Percentiles rank a stretch among this genome's conserved stretches.
Evolutionary conservation across 2,113 vertebrate species (phyloP).

Genomic region (Thunnus thynnus): DNA sequence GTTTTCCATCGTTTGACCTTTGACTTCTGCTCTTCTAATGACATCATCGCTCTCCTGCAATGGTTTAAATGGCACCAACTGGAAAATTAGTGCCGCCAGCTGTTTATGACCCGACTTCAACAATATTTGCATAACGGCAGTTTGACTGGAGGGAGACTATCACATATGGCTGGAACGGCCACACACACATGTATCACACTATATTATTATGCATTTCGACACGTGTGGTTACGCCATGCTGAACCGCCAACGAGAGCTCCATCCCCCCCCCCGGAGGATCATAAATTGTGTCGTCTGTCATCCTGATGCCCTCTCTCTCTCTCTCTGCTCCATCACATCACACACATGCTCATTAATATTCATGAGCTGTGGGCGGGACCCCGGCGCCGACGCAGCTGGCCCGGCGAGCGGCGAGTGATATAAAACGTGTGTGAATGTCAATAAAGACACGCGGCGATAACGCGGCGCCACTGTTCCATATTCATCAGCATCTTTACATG

Average conservation of each 20-base stretch:
- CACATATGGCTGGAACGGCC: no score
- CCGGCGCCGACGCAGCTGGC: constrained; percentile 19
- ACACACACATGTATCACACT: not conserved
- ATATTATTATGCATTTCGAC: not conserved
- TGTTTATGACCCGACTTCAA: no score
- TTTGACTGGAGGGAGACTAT: no score
- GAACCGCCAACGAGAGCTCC: constrained; percentile 34
- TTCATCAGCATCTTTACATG: constrained; percentile 39
- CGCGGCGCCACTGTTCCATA: constrained; percentile 35
- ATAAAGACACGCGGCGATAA: constrained; percentile 36
- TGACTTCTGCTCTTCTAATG: no score
- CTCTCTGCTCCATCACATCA: constrained; percentile 9
- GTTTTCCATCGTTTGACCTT: no score
- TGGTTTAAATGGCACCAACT: no score
- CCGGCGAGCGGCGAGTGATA: no score
- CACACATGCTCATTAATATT: constrained; percentile 66
- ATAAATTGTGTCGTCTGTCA: constrained; percentile 48
- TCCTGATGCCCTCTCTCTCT: constrained; percentile 4
- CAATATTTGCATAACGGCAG: no score
- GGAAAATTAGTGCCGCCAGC: no score
- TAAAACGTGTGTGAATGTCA: constrained; percentile 49
- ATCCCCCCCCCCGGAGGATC: not conserved
- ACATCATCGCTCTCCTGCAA: no score
- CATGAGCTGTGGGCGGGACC: constrained; percentile 56
- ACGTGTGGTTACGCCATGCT: constrained; percentile 49